Evolutionary conservation across 1,140 invertebrate species (phyloP), one percentile per base, ranked within the genome.

Genomic region (Onthophagus taurus): DNA sequence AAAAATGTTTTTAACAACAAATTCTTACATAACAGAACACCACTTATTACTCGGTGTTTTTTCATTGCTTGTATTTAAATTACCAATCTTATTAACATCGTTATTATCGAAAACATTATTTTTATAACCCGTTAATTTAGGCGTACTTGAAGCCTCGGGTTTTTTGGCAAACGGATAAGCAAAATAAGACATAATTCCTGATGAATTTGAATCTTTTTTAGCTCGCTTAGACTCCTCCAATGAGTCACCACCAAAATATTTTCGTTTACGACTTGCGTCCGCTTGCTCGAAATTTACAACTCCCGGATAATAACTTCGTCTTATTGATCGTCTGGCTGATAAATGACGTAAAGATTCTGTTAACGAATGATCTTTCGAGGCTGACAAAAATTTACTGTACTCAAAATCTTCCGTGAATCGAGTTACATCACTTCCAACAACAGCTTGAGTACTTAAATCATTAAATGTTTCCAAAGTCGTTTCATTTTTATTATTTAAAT

Each of bases 81-180:
- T 23, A 9, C 13, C 7, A 31, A 39, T 38, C 34, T 45, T 45
- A 33, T 13, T 29, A 13, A 39, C 24, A 21, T 45, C 31, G 19
- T 17, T 21, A 19, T 38, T 31, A 9, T 31, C 35, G 13, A 31
- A 31, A 21, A 30, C 18, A 16, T 17, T 21, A 7, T 45, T 45
- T 35, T 55, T 57, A 26, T 58, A 63, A 2, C 48, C 51, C 6
- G 57, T 55, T 17, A 64, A 37, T 51, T 59, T 61, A 3, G 62
- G 62, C 8, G 61, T 64, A 46, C 60, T 63, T 1, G 53, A 51
- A 2, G 47, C 44, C n/a, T 50, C 42, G 8, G 60, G 52, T 1
- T 47, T 26, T 39, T 39, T 45, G 13, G 6, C 20, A 16, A 45
- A 45, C 21, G 61, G 60, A 34, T 57, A 60, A 12, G 57, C 48